Evolutionary conservation across 1,140 invertebrate genomes (phyloP), one percentile per base, ranked within the genome.

Genomic region (Pantala flavescens): DNA sequence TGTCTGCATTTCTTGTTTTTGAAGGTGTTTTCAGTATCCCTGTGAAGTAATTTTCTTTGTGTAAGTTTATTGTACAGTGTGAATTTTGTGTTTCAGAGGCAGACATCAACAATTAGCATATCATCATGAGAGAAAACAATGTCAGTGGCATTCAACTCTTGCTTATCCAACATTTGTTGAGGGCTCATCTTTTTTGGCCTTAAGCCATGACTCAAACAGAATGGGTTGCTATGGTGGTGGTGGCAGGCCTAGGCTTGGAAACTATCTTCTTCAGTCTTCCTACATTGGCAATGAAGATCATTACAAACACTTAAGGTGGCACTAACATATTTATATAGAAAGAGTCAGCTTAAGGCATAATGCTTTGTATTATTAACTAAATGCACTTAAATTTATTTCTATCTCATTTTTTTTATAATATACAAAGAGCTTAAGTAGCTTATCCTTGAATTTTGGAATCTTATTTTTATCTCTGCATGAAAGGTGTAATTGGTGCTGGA

Each of bases 171-270:
- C 49, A 19, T 63, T 63, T 16, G 49, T 63, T 5, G 49, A 63
- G n/a, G 49, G 49, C 12, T 63, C n/a, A 19, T 63, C 49, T 21
- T 63, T 21, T 21, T 12, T 63, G 14, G 49, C 49, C 49, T 63
- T 63, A 63, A 63, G n/a, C n/a, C 49, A 63, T 63, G 49, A 63
- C 49, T 63, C 49, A 63, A 63, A 63, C 49, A 63, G 49, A 63
- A 63, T 63, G 49, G 49, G 49, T 19, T 63, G 14, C 49, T 63
- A 21, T 21, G n/a, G 49, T 12, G 12, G 49, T 63, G 49, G 49
- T 63, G 49, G 49, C n/a, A 63, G 49, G n/a, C 49, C 14, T 63
- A 63, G 49, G n/a, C n/a, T 63, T 19, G 49, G 49, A 63, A 16
- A 63, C n/a, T 63, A 19, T 21, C 49, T 63, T 63, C 49, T 63